Evolutionary conservation across 2,797 vertebrate genomes (phyloP).

Genomic region (Sebastes melanostomus): DNA sequence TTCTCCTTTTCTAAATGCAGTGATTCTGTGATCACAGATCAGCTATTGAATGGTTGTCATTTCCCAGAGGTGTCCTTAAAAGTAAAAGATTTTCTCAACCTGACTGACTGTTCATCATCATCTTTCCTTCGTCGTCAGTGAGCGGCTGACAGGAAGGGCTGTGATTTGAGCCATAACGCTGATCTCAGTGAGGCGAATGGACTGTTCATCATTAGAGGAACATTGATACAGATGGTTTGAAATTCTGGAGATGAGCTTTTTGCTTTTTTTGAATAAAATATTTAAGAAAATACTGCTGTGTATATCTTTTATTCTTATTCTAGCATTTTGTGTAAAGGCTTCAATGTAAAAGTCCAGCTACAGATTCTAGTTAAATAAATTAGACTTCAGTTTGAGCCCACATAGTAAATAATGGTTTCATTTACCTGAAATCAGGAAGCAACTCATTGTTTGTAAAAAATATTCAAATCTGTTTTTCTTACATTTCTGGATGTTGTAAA

Average conservation of each 20-base stretch:
- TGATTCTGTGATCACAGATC: neutral
- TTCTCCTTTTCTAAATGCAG: neutral
- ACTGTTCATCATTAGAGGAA: constrained; percentile 45
- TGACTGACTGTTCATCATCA: neutral
- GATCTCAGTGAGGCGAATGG: constrained; percentile 14
- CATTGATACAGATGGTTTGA: constrained; percentile 84
- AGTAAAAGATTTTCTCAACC: neutral
- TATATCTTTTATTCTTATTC: neutral
- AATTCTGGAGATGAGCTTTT: constrained; percentile 70
- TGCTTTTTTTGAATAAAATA: constrained; percentile 85
- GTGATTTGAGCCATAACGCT: constrained; percentile 18
- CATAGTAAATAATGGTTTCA: too few species aligned
- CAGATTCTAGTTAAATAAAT: neutral
- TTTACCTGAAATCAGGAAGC: neutral
- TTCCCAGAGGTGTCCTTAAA: constrained; percentile 1
- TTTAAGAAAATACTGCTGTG: constrained; percentile 67
- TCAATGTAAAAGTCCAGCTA: neutral
- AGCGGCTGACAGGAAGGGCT: constrained; percentile 12
- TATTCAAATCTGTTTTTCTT: too few species aligned
- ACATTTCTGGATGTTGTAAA: neutral
- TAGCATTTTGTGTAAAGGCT: neutral
- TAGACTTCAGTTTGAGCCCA: neutral
- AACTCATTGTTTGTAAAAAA: neutral
- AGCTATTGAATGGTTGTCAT: neutral
- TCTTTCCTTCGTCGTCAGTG: neutral